Base-by-base conservation (phyloP, 2,888 invertebrate species). In the Eulithis testata region DNA sequence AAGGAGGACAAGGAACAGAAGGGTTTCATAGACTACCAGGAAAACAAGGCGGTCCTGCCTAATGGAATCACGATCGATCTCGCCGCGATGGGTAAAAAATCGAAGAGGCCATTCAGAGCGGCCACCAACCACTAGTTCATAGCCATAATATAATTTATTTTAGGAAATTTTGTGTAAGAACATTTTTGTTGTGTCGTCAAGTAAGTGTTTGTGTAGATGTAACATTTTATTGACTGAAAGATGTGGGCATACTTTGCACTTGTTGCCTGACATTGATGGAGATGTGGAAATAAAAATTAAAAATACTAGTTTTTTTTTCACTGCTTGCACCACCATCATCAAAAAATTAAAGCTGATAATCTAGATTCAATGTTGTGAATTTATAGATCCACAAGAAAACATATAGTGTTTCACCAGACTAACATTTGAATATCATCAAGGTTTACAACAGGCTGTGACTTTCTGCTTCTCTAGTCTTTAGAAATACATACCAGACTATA, bases 51-150 rank as follows among this genome's bases (percentile, higher is more conserved):
- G 56, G 95, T 96, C 31, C 88, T 96, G 66, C 95, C 96, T 47
- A 96, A 95, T 82, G 96, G 96, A 58, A 94, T 96, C 72, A 95
- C 95, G 69, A 95, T 96, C 76, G 95, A 96, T 89, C 94, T 96
- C 85, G 92, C 94, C 72, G 93, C 93, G 64, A 95, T 96, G 94
- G 96, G 95, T 71, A 96, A 96, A 81, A 96, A 96, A 81, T 94
- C 95, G 53, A 95, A 95, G 77, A 94, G 96, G 86, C 96, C 96
- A 71, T 94, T 93, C 75, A 91, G 93, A 81, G 87, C 91, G 76
- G 88, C 94, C 72, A 85, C 87, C 78, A 93, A 91, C 86, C 90
- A 90, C 74, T 93, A 93, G 88, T 70, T 70, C 77, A 65, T 80
- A 81, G 83, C 74, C 80, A 74, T 81, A 74, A 49, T 80, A 76